A percentile compares a stretch with the other conserved stretches of the same genome.
These are phyloP conservation scores for Atractosteus spatula DNA, from an alignment of 2,113 vertebrate species.

Conservation along the genomic window DNA sequence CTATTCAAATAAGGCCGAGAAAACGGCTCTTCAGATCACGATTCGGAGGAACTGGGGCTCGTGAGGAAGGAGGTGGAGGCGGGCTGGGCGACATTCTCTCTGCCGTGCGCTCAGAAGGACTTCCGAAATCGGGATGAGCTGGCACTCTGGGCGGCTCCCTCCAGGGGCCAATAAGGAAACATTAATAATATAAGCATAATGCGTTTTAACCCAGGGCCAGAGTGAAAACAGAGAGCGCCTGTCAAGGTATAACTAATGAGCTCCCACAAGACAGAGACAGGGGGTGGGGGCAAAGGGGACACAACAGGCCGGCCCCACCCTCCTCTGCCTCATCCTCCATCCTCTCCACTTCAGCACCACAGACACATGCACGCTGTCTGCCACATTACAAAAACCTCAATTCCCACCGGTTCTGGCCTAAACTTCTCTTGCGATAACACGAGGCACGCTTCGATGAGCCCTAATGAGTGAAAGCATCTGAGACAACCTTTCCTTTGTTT, in stretches of 20 bases:
- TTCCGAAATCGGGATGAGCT: conserved; percentile 22
- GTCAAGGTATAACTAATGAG: conserved; percentile 17
- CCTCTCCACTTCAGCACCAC: background rate
- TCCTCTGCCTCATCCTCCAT: no score
- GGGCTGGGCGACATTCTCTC: background rate
- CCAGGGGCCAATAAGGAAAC: background rate
- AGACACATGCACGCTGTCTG: no score
- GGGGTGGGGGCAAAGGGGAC: background rate
- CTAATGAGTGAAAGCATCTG: background rate
- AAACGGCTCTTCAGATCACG: no score
- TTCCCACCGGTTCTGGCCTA: no score
- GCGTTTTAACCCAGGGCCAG: conserved; percentile 22
- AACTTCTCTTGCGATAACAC: no score
- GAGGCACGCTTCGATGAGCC: background rate
- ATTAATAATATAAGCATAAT: conserved; percentile 28
- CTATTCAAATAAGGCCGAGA: no score
- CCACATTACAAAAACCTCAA: no score
- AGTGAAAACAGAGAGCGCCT: background rate
- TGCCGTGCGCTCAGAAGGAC: conserved; percentile 28
- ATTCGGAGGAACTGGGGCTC: no score
- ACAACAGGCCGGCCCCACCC: background rate
- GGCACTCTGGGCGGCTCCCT: background rate
- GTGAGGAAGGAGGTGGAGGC: no score
- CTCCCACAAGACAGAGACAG: background rate
- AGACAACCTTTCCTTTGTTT: conserved; percentile 5